These are phyloP conservation scores for Pocota personata DNA, from an alignment of 2,888 invertebrate genomes.

Conservation along the genomic window DNA sequence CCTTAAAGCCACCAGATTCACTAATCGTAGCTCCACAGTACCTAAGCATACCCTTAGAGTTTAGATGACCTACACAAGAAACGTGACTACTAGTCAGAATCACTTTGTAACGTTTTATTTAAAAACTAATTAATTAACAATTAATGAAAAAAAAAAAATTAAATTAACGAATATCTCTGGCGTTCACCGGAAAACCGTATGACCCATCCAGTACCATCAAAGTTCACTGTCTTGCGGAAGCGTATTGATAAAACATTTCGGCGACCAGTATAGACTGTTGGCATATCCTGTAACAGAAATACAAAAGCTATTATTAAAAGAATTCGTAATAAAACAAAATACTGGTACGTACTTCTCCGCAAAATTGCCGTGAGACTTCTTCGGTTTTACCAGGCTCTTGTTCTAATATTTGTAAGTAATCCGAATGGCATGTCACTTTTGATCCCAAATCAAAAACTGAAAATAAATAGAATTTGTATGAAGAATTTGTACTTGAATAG, in stretches of 20 bases:
- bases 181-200: constrained; percentile 76
- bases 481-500: no score
- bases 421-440: constrained; percentile 85
- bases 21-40: no score
- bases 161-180: background rate
- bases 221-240: constrained; percentile 87
- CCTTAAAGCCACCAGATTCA: no score
- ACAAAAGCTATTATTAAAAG: background rate
- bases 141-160: background rate
- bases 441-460: constrained; percentile 86
- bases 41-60: no score
- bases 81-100: no score
- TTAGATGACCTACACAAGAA: no score
- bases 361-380: constrained; percentile 83
- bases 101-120: no score
- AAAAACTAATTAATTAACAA: background rate
- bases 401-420: constrained; percentile 87
- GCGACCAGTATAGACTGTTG: constrained; percentile 84
- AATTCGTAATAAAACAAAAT: background rate
- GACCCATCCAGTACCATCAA: constrained; percentile 88
- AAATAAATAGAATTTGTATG: background rate
- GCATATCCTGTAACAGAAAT: constrained; percentile 81
- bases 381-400: constrained; percentile 75
- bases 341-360: constrained; percentile 80
- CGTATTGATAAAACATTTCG: constrained; percentile 85